Conservation (phyloP, 2,797 vertebrate genomes). For the Novumbra hubbsi region DNA sequence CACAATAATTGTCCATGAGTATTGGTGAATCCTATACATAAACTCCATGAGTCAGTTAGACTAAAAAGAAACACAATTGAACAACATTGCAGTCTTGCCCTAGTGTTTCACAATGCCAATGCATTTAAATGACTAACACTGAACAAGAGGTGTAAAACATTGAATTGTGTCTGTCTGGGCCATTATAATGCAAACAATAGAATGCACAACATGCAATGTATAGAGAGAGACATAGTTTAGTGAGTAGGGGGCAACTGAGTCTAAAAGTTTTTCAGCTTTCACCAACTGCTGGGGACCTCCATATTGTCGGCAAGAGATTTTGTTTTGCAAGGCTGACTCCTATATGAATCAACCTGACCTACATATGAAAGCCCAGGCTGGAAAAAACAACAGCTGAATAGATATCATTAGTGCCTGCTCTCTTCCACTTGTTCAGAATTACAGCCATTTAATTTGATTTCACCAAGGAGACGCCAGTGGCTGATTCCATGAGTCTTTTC, state of each 20-base stretch:
- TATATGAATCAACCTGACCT: slow-evolving; percentile 59
- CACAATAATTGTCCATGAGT: neutral
- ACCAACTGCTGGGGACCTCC: slow-evolving; percentile 37
- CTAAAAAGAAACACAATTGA: slow-evolving; percentile 9
- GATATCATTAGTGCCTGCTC: slow-evolving; percentile 48
- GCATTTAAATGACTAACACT: slow-evolving; percentile 56
- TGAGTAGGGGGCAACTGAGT: slow-evolving; percentile 52
- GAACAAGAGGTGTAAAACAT: slow-evolving; percentile 57
- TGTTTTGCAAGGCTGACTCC: slow-evolving; percentile 50
- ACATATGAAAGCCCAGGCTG: slow-evolving; percentile 48
- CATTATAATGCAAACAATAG: slow-evolving; percentile 56
- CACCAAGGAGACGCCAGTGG: neutral
- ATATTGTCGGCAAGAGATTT: slow-evolving; percentile 31
- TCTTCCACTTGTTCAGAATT: slow-evolving; percentile 47
- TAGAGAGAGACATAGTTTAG: slow-evolving; percentile 47
- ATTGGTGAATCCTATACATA: neutral
- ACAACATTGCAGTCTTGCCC: slow-evolving; percentile 28
- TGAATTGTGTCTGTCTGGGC: slow-evolving; percentile 53
- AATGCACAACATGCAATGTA: slow-evolving; percentile 45
- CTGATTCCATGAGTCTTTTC: neutral
- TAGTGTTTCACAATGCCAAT: slow-evolving; percentile 37
- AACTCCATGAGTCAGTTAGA: neutral
- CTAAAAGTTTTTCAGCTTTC: slow-evolving; percentile 36
- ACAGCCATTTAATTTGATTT: slow-evolving; percentile 37
- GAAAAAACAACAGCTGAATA: slow-evolving; percentile 40